Evolutionary conservation across 1,140 invertebrate genomes (phyloP).

Genomic region (Polyergus mexicanus): DNA sequence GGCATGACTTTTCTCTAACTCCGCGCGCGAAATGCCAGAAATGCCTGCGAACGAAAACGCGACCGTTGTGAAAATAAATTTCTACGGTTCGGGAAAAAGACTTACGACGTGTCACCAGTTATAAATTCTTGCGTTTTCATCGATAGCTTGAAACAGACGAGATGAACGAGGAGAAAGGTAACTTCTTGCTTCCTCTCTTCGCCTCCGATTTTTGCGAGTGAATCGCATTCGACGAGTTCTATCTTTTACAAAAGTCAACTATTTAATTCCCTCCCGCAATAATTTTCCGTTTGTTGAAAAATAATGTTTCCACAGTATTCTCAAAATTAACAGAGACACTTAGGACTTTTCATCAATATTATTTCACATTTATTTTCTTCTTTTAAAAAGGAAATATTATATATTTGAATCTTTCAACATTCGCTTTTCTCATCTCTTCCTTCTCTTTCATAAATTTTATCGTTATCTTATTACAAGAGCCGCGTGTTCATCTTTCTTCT

Average conservation of each 20-base stretch:
- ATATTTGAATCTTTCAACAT: not conserved
- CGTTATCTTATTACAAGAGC: not conserved
- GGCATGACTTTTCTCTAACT: slow-evolving; percentile 41
- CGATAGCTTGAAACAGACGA: slow-evolving; percentile 49
- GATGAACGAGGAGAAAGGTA: slow-evolving; percentile 46
- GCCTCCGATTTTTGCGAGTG: not conserved
- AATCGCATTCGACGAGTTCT: not conserved
- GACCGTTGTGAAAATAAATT: slow-evolving; percentile 63
- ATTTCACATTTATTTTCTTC: not conserved
- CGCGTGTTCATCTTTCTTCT: not conserved
- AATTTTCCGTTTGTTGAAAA: not conserved
- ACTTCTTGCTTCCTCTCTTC: slow-evolving; percentile 38
- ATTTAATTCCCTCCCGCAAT: not conserved
- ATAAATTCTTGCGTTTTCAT: slow-evolving; percentile 70
- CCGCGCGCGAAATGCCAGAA: not conserved
- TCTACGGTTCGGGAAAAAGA: slow-evolving; percentile 40
- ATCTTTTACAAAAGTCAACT: slow-evolving; percentile 7
- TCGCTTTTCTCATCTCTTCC: too few relatives aligned
- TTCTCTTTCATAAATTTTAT: not conserved
- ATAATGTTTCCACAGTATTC: not conserved
- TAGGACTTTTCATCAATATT: not conserved
- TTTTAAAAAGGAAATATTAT: not conserved
- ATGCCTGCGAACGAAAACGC: slow-evolving; percentile 48
- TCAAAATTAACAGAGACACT: not conserved
- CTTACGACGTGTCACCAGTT: slow-evolving; percentile 67